Conservation (phyloP, 2,113 vertebrate genomes). For the Epinephelus fuscoguttatus region DNA sequence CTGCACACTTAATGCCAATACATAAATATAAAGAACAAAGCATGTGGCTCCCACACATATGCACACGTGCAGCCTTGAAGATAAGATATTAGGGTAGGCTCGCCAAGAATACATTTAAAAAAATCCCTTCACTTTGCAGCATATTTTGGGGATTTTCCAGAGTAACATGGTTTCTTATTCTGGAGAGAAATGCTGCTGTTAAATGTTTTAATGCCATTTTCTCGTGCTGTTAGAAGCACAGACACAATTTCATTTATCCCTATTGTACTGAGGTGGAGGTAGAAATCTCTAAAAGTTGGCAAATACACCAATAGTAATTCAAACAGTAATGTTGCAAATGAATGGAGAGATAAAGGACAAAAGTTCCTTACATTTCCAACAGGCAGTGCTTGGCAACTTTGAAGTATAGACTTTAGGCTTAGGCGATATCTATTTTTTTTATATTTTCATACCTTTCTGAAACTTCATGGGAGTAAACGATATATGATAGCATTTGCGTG, state of each 20-base stretch:
- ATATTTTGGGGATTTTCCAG: neutral
- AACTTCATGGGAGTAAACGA: too few relatives aligned
- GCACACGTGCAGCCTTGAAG: neutral
- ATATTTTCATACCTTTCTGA: too few relatives aligned
- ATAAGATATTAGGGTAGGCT: neutral
- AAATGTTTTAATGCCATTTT: neutral
- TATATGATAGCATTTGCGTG: too few relatives aligned
- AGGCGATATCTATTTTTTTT: too few relatives aligned
- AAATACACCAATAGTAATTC: neutral
- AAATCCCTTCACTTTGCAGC: neutral
- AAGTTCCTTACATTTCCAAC: neutral
- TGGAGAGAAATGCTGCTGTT: neutral
- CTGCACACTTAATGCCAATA: constrained; percentile 16
- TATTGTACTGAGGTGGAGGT: neutral
- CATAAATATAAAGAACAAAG: constrained; percentile 4
- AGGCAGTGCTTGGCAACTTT: neutral
- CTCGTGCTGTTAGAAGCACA: neutral
- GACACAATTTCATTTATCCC: neutral
- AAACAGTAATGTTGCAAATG: neutral
- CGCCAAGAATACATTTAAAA: neutral
- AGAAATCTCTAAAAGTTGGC: constrained; percentile 1
- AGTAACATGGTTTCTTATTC: neutral
- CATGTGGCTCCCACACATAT: neutral
- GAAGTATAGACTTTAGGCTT: too few relatives aligned
- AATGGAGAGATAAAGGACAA: neutral